phyloP scores from a whole-genome alignment of 2,888 invertebrate genomes.

The Pseudeuparius sepicola region DNA sequence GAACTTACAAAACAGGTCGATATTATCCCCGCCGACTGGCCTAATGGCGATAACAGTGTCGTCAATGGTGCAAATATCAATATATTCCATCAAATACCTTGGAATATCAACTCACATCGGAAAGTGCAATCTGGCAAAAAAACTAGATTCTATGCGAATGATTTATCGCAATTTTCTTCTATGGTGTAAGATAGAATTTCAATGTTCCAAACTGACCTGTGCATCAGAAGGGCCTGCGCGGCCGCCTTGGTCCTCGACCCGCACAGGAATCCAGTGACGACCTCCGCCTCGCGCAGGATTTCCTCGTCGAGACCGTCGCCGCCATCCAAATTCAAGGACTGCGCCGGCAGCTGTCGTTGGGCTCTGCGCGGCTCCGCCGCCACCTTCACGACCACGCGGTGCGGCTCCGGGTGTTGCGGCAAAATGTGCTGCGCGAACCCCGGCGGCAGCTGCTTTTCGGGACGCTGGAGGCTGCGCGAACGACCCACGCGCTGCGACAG shows the following conservation, averaged over 20 bases:
- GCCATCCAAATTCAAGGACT: too few relatives aligned
- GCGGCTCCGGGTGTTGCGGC: constrained; percentile 21
- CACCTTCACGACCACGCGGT: constrained; percentile 9
- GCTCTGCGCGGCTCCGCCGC: constrained; percentile 12
- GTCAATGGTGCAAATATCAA: too few relatives aligned
- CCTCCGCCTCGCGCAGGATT: constrained; percentile 45
- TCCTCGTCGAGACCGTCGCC: constrained; percentile 37
- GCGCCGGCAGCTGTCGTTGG: too few relatives aligned
- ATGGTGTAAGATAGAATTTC: too few relatives aligned
- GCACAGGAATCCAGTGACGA: constrained; percentile 47
- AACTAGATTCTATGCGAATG: too few relatives aligned
- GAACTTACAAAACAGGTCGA: too few relatives aligned
- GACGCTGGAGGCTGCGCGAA: constrained; percentile 53
- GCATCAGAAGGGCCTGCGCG: constrained; percentile 41
- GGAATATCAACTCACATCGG: too few relatives aligned
- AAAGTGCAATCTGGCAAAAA: too few relatives aligned
- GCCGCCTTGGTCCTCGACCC: constrained; percentile 44
- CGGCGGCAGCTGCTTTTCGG: constrained; percentile 39
- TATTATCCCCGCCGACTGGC: too few relatives aligned
- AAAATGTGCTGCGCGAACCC: constrained; percentile 15
- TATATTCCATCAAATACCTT: too few relatives aligned
- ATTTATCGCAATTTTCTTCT: too few relatives aligned
- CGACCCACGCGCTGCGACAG: constrained; percentile 38
- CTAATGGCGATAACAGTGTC: too few relatives aligned
- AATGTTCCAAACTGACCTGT: constrained; percentile 22